Percentiles rank a stretch among this genome's conserved stretches.
These are phyloP conservation scores for Clavelina lepadiformis DNA, from an alignment of 23 tunicate genomes.

Conservation along the genomic window DNA sequence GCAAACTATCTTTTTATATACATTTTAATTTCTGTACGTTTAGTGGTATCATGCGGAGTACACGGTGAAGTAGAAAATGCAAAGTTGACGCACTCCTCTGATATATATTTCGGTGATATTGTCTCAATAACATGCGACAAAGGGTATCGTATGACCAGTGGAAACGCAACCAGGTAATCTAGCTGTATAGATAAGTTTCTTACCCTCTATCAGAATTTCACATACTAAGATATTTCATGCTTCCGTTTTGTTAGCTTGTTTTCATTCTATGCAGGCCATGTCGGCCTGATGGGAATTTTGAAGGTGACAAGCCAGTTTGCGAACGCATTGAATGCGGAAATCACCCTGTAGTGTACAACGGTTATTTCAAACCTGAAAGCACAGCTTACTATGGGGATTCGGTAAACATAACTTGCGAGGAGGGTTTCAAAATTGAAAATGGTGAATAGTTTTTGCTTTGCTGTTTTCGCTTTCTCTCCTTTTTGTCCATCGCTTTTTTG, in stretches of 20 bases:
- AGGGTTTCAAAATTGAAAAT: constrained; percentile 21
- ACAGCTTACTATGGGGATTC: constrained; percentile 23
- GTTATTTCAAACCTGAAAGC: constrained; percentile 32
- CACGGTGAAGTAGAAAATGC: constrained; percentile 47
- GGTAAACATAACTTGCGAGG: constrained; percentile 57
- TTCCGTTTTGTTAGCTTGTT: background rate
- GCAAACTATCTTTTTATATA: no score
- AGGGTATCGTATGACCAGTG: constrained; percentile 32
- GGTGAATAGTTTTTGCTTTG: background rate
- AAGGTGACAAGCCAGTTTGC: constrained; percentile 37
- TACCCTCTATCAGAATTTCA: background rate
- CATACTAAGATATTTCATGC: background rate
- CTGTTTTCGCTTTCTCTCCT: no score
- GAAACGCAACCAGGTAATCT: constrained; percentile 28
- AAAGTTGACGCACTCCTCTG: background rate
- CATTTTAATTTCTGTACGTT: constrained; percentile 1
- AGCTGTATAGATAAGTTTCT: background rate
- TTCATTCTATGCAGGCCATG: constrained; percentile 40
- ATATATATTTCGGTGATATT: constrained; percentile 9
- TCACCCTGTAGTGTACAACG: constrained; percentile 58
- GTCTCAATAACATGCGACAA: constrained; percentile 35
- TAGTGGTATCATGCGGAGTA: constrained; percentile 46
- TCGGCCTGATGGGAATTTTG: constrained; percentile 39
- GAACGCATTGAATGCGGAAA: constrained; percentile 60
- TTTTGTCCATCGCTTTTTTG: no score